phyloP scores from a whole-genome alignment of 2,797 vertebrate genomes.

The Geotrypetes seraphini region DNA sequence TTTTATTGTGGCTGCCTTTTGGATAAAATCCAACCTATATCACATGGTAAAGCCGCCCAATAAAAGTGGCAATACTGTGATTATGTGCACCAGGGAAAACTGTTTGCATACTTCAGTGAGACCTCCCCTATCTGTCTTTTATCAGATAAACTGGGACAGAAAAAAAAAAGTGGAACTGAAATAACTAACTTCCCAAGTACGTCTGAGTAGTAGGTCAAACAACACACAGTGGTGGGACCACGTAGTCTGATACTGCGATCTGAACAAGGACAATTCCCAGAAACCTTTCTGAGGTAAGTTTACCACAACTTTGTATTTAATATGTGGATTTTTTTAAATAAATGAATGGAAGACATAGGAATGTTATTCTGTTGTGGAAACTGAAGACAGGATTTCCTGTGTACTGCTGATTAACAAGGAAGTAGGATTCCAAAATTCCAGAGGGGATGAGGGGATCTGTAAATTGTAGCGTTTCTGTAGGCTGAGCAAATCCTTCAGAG shows the following conservation, averaged over 20 bases:
- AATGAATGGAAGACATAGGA: neutral
- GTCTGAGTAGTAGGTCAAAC: conserved; percentile 9
- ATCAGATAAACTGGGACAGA: neutral
- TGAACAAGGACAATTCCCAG: neutral
- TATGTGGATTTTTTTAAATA: neutral
- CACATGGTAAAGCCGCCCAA: no score
- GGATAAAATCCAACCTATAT: no score
- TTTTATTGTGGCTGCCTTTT: no score
- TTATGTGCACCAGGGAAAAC: conserved; percentile 10
- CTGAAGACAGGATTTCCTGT: no score
- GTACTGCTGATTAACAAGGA: no score
- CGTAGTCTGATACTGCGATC: neutral
- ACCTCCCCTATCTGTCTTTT: conserved; percentile 6
- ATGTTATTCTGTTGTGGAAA: neutral
- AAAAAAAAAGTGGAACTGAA: conserved; percentile 5
- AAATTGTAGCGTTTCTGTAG: no score
- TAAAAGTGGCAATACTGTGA: neutral
- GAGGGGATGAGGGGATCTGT: no score
- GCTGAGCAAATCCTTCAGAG: no score
- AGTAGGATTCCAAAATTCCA: no score
- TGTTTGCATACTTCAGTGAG: conserved; percentile 1
- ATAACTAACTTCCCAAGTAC: neutral
- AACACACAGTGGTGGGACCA: conserved; percentile 7
- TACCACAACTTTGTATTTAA: neutral
- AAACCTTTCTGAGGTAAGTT: conserved; percentile 1